These are phyloP conservation scores for Hypsopygia costalis DNA, from an alignment of 2,888 invertebrate genomes.

Conservation along the genomic window DNA sequence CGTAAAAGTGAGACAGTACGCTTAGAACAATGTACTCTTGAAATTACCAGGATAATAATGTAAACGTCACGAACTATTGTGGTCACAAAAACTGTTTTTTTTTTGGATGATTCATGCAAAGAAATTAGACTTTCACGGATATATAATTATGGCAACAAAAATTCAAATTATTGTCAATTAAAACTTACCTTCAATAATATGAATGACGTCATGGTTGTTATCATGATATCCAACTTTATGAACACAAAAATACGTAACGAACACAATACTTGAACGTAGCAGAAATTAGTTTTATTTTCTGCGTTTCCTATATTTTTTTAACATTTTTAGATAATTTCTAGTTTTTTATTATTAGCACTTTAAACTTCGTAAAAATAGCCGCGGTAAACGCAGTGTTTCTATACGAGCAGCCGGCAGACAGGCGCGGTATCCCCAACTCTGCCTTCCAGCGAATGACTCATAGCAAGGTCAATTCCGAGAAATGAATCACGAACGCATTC, in stretches of 20 bases:
- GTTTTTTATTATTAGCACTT: conserved; percentile 37
- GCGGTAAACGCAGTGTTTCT: conserved; percentile 64
- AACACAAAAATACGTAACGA: conserved; percentile 55
- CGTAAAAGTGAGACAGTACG: conserved; percentile 44
- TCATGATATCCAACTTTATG: conserved; percentile 73
- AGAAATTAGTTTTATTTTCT: conserved; percentile 39
- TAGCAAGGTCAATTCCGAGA: conserved; percentile 82
- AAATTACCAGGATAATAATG: conserved; percentile 34
- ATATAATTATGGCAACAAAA: conserved; percentile 11
- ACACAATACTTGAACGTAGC: conserved; percentile 34
- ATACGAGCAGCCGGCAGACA: conserved; percentile 74
- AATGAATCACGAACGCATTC: conserved; percentile 78
- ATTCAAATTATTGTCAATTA: conserved; percentile 15
- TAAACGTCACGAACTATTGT: conserved; percentile 58
- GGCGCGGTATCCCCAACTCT: conserved; percentile 81
- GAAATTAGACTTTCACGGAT: conserved; percentile 21
- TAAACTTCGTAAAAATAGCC: conserved; percentile 43
- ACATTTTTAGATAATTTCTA: conserved; percentile 45
- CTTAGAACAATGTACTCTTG: conserved; percentile 13
- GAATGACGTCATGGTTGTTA: conserved; percentile 81
- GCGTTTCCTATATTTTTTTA: conserved; percentile 36
- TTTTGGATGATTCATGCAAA: conserved; percentile 38
- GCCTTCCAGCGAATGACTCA: conserved; percentile 81
- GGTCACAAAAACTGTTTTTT: conserved; percentile 67
- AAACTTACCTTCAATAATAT: conserved; percentile 73